Percentiles rank a stretch among this genome's conserved stretches.
Evolutionary conservation across 2,113 vertebrate species (phyloP).

Genomic region (Cranoglanis bouderius): DNA sequence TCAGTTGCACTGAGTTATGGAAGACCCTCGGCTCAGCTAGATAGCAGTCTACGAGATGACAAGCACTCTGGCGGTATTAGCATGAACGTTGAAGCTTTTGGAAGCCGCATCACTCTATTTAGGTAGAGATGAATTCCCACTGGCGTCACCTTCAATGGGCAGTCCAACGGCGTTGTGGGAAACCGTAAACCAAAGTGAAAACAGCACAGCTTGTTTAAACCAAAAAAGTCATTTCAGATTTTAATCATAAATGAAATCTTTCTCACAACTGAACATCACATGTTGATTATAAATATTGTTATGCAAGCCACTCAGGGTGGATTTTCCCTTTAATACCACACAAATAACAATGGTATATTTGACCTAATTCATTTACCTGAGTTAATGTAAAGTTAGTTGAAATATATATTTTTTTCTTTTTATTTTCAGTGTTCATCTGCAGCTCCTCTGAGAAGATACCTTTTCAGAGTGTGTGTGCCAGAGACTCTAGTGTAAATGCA

Average conservation of each 20-base stretch:
- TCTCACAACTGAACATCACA: background rate
- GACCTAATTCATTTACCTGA: background rate
- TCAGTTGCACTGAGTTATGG: no score
- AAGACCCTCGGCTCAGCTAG: no score
- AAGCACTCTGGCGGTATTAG: no score
- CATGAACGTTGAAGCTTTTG: no score
- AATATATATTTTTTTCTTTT: constrained; percentile 20
- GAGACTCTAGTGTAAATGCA: background rate
- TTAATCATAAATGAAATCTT: background rate
- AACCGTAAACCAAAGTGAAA: background rate
- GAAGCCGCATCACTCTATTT: background rate
- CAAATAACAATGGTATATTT: background rate
- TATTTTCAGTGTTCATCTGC: constrained; percentile 27
- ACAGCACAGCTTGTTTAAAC: no score
- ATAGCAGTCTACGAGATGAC: no score
- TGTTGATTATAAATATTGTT: background rate
- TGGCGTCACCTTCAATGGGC: background rate
- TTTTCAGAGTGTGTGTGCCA: constrained; percentile 18
- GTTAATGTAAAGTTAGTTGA: background rate
- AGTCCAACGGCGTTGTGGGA: background rate
- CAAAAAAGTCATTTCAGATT: no score
- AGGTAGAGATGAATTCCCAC: background rate
- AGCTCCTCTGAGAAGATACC: constrained; percentile 29
- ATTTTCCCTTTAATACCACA: background rate
- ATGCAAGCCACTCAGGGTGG: background rate